Evolutionary conservation across 2,113 vertebrate genomes (phyloP).

Genomic region (Alethe diademata): DNA sequence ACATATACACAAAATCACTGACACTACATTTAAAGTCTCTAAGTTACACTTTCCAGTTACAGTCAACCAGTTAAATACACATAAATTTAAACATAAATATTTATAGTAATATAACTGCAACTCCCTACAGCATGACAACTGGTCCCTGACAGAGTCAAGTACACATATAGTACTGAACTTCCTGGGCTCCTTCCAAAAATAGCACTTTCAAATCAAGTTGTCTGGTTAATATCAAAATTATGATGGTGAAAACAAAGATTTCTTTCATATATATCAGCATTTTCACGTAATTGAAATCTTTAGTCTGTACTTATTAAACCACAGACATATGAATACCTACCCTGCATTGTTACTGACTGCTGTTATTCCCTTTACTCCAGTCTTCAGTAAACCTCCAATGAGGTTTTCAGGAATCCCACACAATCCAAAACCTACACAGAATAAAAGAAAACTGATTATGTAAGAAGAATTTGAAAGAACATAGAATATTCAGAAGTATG

Average conservation of each 20-base stretch:
- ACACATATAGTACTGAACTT: background rate
- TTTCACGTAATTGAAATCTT: background rate
- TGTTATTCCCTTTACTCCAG: slow-evolving; percentile 87
- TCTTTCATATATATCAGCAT: background rate
- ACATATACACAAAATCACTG: background rate
- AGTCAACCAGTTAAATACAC: background rate
- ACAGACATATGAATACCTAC: slow-evolving; percentile 70
- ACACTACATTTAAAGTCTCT: background rate
- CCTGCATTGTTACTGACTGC: slow-evolving; percentile 98
- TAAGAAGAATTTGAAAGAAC: background rate
- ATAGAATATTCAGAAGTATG: background rate
- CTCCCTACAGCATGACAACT: background rate
- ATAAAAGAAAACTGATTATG: background rate
- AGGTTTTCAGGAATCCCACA: slow-evolving; percentile 98
- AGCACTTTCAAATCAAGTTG: background rate
- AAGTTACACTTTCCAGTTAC: background rate
- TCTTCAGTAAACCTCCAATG: slow-evolving; percentile 90
- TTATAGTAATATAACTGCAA: background rate
- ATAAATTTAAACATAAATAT: background rate
- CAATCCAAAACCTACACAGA: slow-evolving; percentile 87
- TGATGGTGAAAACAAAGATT: background rate
- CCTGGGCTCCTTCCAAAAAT: background rate
- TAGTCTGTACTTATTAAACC: background rate
- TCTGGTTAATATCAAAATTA: background rate
- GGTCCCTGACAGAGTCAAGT: background rate